Conservation (phyloP, 2,797 vertebrate genomes). For the Phaenicophaeus curvirostris region DNA sequence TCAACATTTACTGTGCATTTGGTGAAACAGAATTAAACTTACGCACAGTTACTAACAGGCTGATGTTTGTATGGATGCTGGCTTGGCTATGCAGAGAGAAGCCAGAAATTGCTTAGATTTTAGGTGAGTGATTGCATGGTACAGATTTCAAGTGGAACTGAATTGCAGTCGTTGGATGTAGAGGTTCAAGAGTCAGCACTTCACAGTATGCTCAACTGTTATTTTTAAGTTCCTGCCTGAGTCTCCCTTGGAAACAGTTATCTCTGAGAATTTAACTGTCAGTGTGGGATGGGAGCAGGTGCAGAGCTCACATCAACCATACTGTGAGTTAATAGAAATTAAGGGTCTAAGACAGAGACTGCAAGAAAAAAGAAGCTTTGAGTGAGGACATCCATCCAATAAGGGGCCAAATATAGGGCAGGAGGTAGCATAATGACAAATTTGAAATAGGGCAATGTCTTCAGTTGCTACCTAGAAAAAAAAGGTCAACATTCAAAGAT, state of each 20-base stretch:
- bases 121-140: neutral
- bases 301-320: neutral
- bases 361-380: neutral
- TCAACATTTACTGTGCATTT: neutral
- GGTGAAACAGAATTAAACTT: neutral
- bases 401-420: neutral
- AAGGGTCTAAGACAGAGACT: neutral
- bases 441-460: neutral
- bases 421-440: neutral
- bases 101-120: neutral
- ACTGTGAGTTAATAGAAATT: neutral
- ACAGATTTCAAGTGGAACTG: neutral
- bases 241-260: neutral
- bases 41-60: neutral
- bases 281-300: neutral
- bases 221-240: constrained; percentile 1
- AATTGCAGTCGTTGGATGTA: fast-evolving
- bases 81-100: neutral
- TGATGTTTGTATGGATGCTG: neutral
- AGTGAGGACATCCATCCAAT: neutral
- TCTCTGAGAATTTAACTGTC: neutral
- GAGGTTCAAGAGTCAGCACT: neutral
- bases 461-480: neutral
- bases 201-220: neutral
- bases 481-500: neutral